Base-by-base conservation (phyloP, 2,888 invertebrate species). In the Tenthredo notha region DNA sequence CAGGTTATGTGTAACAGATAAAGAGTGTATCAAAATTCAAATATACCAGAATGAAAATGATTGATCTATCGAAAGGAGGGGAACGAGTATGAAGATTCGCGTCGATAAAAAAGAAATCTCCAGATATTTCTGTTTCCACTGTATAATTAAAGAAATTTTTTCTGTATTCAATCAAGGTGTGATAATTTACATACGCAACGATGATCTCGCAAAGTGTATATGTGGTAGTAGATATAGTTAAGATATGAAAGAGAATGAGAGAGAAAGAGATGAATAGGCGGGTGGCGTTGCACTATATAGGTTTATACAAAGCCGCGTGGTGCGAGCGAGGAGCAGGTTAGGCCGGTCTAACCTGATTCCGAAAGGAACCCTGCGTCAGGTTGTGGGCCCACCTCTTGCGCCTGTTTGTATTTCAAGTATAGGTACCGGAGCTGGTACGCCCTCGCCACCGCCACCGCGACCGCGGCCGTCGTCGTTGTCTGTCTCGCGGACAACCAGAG, bases 301-400 rank as follows among this genome's bases (percentile, higher is more conserved):
- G 80, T 61, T 80, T 21, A 80, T 80, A 80, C 80, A 80, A 80
- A 61, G 80, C 80, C 58, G 58, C 58, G 58, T 80, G 80, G 58
- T 80, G 40, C 25, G 78, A 84, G 67, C 78, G 78, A 54, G 74
- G 90, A 93, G 92, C 93, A 92, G 93, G 93, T 93, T 93, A 92
- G 91, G 93, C 93, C 93, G 93, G 93, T 93, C 93, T 93, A 93
- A 93, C 93, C 93, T 93, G 93, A 93, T 93, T 93, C 92, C 92
- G 89, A 92, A 92, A 92, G 92, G 91, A 90, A 90, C 91, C 87
- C 86, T 90, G 91, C 91, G 91, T 91, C 92, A 91, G 91, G 91
- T 91, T 92, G 83, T 65, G 91, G 92, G 91, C 92, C 92, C 92
- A 92, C 92, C 92, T 90, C 92, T 90, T 88, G 91, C 67, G 91